Percentiles rank a stretch among this genome's conserved stretches.
Conservation (phyloP, 2,113 vertebrate species). For the Polypterus bichir region DNA sequence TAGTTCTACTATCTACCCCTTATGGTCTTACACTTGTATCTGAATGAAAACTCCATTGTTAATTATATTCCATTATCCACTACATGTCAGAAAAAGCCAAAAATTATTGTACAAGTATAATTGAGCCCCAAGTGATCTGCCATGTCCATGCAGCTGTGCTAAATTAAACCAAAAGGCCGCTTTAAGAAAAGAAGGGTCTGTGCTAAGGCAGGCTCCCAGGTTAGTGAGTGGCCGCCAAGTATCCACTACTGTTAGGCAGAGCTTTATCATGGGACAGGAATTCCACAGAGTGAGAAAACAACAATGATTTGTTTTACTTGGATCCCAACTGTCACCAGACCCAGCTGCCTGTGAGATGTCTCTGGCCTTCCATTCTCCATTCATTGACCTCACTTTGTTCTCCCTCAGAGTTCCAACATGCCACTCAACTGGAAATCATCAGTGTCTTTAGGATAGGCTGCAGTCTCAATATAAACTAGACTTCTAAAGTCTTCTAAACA, state of each 20-base stretch:
- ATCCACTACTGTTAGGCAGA: conserved; percentile 5
- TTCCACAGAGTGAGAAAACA: conserved; percentile 11
- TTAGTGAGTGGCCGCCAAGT: conserved; percentile 1
- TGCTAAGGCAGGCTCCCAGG: not conserved
- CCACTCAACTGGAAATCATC: conserved; percentile 6
- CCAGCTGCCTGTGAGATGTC: conserved; percentile 7
- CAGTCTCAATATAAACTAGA: too few relatives aligned
- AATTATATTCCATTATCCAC: conserved; percentile 10
- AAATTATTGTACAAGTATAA: conserved; percentile 14
- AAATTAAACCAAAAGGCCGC: conserved; percentile 10
- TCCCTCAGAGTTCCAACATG: conserved; percentile 4
- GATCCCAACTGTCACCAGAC: conserved; percentile 11
- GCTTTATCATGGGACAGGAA: conserved; percentile 9
- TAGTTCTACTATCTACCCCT: not conserved
- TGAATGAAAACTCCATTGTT: conserved; percentile 7
- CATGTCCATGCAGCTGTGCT: conserved; percentile 16
- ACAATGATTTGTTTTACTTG: conserved; percentile 16
- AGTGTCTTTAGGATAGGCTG: not conserved
- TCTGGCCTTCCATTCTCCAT: not conserved
- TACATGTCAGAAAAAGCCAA: conserved; percentile 8
- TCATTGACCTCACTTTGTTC: conserved; percentile 10
- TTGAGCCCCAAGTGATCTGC: conserved; percentile 14
- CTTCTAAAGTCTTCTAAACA: too few relatives aligned
- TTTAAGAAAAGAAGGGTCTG: not conserved
- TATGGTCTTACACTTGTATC: conserved; percentile 1